Percentiles rank a stretch among this genome's conserved stretches.
phyloP scores from a whole-genome alignment of 2,888 invertebrate genomes.

The Hydrotaea cyrtoneurina region DNA sequence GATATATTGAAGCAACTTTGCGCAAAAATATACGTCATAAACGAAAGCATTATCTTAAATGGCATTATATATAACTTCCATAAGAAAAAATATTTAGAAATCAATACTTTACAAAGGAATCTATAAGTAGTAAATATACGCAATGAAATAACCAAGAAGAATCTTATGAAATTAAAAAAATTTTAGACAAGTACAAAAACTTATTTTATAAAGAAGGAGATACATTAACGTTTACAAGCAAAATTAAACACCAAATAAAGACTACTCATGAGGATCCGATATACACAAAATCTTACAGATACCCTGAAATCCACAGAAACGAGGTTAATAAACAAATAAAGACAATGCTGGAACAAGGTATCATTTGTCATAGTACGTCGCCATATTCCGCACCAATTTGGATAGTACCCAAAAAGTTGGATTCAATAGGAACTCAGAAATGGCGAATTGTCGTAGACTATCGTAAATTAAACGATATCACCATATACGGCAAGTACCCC shows the following conservation, averaged over 20 bases:
- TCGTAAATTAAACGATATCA: constrained; percentile 50
- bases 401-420: constrained; percentile 53
- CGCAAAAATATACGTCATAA: too few relatives aligned
- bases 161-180: not conserved
- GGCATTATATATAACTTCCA: too few relatives aligned
- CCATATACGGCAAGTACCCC: constrained; percentile 43
- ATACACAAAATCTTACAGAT: constrained; percentile 44
- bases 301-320: constrained; percentile 48
- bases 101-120: too few relatives aligned
- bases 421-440: constrained; percentile 45
- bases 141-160: constrained; percentile 35
- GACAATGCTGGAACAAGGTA: constrained; percentile 47
- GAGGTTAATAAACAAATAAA: constrained; percentile 46
- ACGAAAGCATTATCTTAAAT: too few relatives aligned
- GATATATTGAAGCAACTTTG: too few relatives aligned
- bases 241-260: constrained; percentile 51
- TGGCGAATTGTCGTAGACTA: constrained; percentile 58
- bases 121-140: too few relatives aligned
- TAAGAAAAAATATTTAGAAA: too few relatives aligned
- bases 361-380: constrained; percentile 52
- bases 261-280: constrained; percentile 50
- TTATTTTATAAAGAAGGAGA: constrained; percentile 73
- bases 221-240: constrained; percentile 50
- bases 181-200: constrained; percentile 32
- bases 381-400: constrained; percentile 52